Conservation (phyloP, 2,113 vertebrate genomes). For the Lagenorhynchus albirostris region DNA sequence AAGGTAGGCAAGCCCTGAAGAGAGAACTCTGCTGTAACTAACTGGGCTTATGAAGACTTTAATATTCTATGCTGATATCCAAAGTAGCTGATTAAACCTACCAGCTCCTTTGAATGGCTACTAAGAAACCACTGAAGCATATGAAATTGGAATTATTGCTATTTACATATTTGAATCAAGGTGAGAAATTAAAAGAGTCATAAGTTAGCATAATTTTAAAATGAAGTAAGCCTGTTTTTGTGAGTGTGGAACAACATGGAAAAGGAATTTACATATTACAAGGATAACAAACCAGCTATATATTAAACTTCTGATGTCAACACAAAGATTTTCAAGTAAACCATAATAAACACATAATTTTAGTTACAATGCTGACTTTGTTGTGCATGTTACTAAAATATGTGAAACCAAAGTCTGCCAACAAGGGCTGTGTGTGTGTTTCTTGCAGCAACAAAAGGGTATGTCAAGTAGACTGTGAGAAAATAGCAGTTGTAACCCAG, state of each 20-base stretch:
- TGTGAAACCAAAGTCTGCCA: background rate
- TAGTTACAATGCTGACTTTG: background rate
- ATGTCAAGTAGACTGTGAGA: slow-evolving; percentile 6
- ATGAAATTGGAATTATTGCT: background rate
- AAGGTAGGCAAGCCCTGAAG: background rate
- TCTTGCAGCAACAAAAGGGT: slow-evolving; percentile 4
- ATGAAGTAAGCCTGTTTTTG: background rate
- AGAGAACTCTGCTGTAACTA: background rate
- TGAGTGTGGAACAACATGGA: background rate
- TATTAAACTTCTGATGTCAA: background rate
- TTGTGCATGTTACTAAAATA: slow-evolving; percentile 1
- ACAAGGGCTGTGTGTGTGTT: background rate
- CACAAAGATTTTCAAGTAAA: slow-evolving; percentile 27
- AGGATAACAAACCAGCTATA: background rate
- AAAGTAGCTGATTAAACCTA: background rate
- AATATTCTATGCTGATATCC: background rate
- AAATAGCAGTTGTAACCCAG: background rate
- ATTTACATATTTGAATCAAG: slow-evolving; percentile 36
- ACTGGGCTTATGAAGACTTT: background rate
- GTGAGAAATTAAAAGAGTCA: slow-evolving; percentile 44
- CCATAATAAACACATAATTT: background rate
- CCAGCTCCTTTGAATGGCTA: background rate
- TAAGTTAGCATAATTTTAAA: slow-evolving; percentile 22
- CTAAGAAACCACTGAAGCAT: background rate
- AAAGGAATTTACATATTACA: slow-evolving; percentile 35